These are phyloP conservation scores for Tenthredo notha DNA, from an alignment of 2,888 invertebrate genomes.

Conservation along the genomic window DNA sequence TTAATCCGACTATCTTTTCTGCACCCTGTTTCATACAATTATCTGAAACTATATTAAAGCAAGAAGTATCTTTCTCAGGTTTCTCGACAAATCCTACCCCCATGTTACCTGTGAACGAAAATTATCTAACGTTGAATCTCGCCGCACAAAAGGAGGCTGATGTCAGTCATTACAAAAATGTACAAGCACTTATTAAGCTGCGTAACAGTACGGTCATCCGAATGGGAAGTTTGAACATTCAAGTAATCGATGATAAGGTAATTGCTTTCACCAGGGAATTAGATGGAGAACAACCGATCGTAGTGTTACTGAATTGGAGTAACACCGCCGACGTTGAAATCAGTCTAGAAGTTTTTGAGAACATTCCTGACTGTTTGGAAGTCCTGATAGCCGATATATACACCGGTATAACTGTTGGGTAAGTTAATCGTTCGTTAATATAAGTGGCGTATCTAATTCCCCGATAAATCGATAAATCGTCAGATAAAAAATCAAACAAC, in stretches of 20 bases:
- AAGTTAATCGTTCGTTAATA: not conserved
- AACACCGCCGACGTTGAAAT: not conserved
- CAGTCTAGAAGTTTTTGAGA: slow-evolving; percentile 20
- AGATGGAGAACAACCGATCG: not conserved
- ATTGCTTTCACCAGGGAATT: slow-evolving; percentile 58
- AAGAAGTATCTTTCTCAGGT: not conserved
- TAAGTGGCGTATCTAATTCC: not conserved
- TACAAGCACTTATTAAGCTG: slow-evolving; percentile 63
- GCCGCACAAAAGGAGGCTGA: slow-evolving; percentile 78
- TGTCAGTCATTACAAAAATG: slow-evolving; percentile 79
- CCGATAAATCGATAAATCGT: too few relatives aligned
- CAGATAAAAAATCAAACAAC: too few relatives aligned
- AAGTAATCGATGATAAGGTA: slow-evolving; percentile 52
- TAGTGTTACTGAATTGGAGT: slow-evolving; percentile 35
- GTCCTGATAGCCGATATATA: slow-evolving; percentile 57
- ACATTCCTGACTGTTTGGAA: slow-evolving; percentile 12
- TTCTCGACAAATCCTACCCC: slow-evolving; percentile 80
- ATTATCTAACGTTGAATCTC: slow-evolving; percentile 81
- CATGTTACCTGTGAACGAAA: slow-evolving; percentile 84
- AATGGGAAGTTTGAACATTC: slow-evolving; percentile 74
- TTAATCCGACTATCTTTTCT: not conserved
- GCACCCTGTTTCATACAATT: not conserved
- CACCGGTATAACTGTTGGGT: slow-evolving; percentile 49
- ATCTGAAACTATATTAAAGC: not conserved
- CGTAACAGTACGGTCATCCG: slow-evolving; percentile 78